Percentiles rank a stretch among this genome's conserved stretches.
Evolutionary conservation across 2,797 vertebrate genomes (phyloP).

Genomic region (Loriculus beryllinus): DNA sequence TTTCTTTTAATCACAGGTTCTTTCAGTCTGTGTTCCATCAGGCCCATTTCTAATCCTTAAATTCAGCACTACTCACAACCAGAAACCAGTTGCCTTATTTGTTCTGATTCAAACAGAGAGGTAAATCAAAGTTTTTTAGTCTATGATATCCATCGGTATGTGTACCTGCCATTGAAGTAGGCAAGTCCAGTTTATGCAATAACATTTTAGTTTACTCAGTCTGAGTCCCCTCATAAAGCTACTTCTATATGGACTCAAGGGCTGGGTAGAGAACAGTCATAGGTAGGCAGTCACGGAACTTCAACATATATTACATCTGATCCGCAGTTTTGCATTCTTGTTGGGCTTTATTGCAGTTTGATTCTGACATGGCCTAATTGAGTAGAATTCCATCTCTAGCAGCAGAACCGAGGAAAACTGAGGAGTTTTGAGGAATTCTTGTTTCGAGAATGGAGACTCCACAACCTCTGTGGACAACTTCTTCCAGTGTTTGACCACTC

Average conservation of each 20-base stretch:
- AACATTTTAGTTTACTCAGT: not conserved
- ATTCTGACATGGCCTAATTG: not conserved
- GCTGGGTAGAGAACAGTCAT: not conserved
- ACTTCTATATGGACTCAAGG: fast-evolving
- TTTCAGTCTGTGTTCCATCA: not conserved
- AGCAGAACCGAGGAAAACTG: not conserved
- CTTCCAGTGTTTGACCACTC: not conserved
- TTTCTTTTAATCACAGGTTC: not conserved
- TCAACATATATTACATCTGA: not conserved
- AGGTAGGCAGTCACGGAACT: not conserved
- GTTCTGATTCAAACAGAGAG: not conserved
- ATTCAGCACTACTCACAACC: not conserved
- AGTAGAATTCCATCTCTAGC: not conserved
- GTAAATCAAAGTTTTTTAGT: not conserved
- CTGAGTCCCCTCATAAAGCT: not conserved
- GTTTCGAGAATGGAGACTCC: not conserved
- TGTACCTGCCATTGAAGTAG: not conserved
- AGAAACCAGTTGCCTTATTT: not conserved
- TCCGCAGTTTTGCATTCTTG: not conserved
- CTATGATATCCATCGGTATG: not conserved
- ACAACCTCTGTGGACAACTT: not conserved
- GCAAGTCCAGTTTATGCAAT: not conserved
- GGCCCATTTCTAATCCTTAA: not conserved
- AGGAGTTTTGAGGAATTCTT: not conserved
- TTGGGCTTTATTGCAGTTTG: not conserved